Conservation (phyloP, 2,113 vertebrate species). For the Haliaeetus leucogaster region DNA sequence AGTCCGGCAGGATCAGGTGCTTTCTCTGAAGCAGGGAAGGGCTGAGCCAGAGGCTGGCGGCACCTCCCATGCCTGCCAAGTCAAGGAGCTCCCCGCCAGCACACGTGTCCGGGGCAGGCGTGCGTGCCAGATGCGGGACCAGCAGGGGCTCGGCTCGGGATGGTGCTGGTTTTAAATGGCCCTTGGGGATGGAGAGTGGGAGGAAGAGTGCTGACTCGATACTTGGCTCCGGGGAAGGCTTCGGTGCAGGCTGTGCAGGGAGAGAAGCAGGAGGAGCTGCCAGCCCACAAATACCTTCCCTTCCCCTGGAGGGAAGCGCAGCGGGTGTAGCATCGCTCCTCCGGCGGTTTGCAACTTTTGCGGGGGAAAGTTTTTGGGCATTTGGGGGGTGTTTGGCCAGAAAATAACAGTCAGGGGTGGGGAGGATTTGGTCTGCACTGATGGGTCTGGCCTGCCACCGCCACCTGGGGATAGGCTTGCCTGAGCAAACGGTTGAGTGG, state of each 20-base stretch:
- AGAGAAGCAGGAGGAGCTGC: not conserved
- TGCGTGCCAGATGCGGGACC: not conserved
- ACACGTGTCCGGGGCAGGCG: not conserved
- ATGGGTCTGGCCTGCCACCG: not conserved
- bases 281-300: not conserved
- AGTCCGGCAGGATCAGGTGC: not conserved
- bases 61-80: not conserved
- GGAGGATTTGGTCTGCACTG: not conserved
- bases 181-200: not conserved
- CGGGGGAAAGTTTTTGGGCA: not conserved
- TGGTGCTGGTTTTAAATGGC: not conserved
- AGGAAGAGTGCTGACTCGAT: not conserved
- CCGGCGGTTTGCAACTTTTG: not conserved
- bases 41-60: not conserved
- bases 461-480: not conserved
- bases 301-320: not conserved
- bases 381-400: not conserved
- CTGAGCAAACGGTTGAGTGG: not conserved
- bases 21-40: not conserved
- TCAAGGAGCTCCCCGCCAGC: not conserved
- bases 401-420: not conserved
- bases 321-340: not conserved
- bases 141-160: not conserved
- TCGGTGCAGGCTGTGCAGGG: not conserved
- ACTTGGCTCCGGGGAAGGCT: not conserved